Evolutionary conservation across 1,140 invertebrate species (phyloP).

Genomic region (Drosophila neocordata): DNA sequence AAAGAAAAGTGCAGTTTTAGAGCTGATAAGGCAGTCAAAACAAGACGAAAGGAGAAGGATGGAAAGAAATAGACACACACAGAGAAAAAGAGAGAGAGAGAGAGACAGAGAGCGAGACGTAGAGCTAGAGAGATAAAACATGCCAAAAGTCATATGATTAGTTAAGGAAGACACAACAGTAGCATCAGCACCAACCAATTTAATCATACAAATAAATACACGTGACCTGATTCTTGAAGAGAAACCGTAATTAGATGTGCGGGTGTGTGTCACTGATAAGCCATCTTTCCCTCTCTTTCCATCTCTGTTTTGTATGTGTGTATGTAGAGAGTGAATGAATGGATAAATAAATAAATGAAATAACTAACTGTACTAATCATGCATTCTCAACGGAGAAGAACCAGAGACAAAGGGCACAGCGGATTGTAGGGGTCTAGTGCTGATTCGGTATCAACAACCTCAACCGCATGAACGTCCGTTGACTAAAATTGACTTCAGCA

Average conservation of each 20-base stretch:
- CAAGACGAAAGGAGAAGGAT: background rate
- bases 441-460: background rate
- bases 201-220: slow-evolving; percentile 63
- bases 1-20: slow-evolving; percentile 13
- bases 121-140: background rate
- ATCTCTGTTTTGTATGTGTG: background rate
- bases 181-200: slow-evolving; percentile 21
- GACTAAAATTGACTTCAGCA: slow-evolving; percentile 40
- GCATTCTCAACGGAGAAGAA: slow-evolving; percentile 7
- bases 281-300: background rate
- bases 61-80: background rate
- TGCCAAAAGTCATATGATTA: slow-evolving; percentile 8
- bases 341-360: slow-evolving; percentile 52
- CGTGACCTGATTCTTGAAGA: slow-evolving; percentile 62
- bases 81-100: background rate
- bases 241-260: slow-evolving; percentile 41
- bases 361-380: slow-evolving; percentile 51
- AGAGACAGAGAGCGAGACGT: background rate
- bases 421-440: slow-evolving; percentile 8
- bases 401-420: background rate
- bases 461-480: slow-evolving; percentile 12
- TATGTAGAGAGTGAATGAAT: slow-evolving; percentile 16
- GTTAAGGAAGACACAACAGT: slow-evolving; percentile 12
- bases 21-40: slow-evolving; percentile 14
- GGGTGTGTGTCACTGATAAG: slow-evolving; percentile 45